phyloP scores from a whole-genome alignment of 2,888 invertebrate species.

The Stenchaetothrips biformis region DNA sequence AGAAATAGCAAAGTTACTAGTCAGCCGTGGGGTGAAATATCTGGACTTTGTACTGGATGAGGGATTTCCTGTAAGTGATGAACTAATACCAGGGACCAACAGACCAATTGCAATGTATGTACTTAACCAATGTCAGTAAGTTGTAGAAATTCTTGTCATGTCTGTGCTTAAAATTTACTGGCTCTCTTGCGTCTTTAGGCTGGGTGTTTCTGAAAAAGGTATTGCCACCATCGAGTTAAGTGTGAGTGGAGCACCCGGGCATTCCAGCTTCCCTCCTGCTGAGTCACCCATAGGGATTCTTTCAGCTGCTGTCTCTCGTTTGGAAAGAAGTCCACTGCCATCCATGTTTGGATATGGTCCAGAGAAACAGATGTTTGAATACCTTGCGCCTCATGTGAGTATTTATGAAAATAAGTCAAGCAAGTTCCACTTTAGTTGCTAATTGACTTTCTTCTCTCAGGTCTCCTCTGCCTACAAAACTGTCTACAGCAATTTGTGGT shows the following conservation, averaged over 20 bases:
- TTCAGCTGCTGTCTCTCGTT: conserved; percentile 46
- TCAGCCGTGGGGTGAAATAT: conserved; percentile 40
- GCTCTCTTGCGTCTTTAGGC: conserved; percentile 38
- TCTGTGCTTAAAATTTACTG: too few species aligned
- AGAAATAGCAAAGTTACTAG: conserved; percentile 43
- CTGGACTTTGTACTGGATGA: conserved; percentile 51
- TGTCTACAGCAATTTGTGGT: conserved; percentile 47
- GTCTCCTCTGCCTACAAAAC: conserved; percentile 42
- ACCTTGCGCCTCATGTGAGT: conserved; percentile 38
- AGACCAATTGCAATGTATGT: conserved; percentile 41
- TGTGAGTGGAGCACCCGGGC: conserved; percentile 46
- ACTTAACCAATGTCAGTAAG: neutral
- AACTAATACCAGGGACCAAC: conserved; percentile 44
- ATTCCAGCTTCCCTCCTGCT: conserved; percentile 49
- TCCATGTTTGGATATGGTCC: conserved; percentile 42
- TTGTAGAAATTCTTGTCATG: too few species aligned
- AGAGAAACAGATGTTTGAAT: conserved; percentile 37
- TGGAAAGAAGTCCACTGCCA: conserved; percentile 47
- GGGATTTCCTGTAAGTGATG: conserved; percentile 46
- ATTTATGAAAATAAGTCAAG: conserved; percentile 8
- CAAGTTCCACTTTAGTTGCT: neutral
- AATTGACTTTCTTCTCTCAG: conserved; percentile 33
- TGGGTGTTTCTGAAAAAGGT: conserved; percentile 50
- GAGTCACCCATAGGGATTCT: conserved; percentile 48
- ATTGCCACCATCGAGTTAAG: conserved; percentile 44